Evolutionary conservation across 2,888 invertebrate species (phyloP), one percentile per base, ranked within the genome.

Genomic region (Sialis fuliginosa): DNA sequence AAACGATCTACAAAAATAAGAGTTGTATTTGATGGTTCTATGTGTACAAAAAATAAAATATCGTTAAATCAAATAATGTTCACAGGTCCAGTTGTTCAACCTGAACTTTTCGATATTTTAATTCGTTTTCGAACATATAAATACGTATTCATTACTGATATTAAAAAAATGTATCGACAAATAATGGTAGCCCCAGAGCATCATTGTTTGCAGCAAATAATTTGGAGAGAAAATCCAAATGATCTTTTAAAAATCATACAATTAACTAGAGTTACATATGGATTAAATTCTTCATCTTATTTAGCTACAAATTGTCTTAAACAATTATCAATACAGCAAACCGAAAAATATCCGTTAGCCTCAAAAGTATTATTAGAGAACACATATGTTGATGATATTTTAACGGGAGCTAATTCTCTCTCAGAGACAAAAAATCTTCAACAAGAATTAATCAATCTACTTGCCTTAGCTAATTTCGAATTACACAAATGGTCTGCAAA

Each of bases 141-240:
- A 10, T 39, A 39, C 40, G 40, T 13, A 13, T 39, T 39, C 12
- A 39, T 13, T 39, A 10, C 13, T 42, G 42, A 42, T 5, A 42
- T 42, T 10, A 31, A 22, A 9, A 42, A 42, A 42, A 42, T 42
- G 42, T 42, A 10, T 31, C 22, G 42, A 31, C 42, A 42, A 42
- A 31, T 42, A 30, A 31, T 10, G 13, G 7, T 42, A 31, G 10
- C 13, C 9, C 30, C 13, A 42, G 10, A 31, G 8, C 31, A 30
- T 42, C 30, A 42, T 31, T 10, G 9, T 7, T 31, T 42, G 9
- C 42, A 42, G 31, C 22, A 31, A 42, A 42, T 42, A 10, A 8
- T 42, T 9, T 42, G 42, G 42, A 22, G 42, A 8, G 42, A 42
- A 7, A 30, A 8, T 9, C 42, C 42, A 9, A 13, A 42, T 10